phyloP scores from a whole-genome alignment of 23 tunicate species.

The Phallusia fumigata region DNA sequence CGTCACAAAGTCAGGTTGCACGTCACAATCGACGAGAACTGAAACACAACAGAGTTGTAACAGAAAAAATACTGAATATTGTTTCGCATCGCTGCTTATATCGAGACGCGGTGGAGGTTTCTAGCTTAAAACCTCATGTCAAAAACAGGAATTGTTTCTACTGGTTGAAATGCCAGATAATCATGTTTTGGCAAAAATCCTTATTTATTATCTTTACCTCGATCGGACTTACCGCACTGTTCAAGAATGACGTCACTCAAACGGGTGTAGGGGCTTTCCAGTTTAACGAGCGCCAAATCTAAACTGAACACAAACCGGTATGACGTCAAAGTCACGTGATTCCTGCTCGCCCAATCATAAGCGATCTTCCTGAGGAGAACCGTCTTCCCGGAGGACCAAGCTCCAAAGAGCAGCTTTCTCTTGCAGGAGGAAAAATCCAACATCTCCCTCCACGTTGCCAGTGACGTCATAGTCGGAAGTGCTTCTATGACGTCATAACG shows the following conservation, averaged over 20 bases:
- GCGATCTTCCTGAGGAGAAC: slow-evolving; percentile 45
- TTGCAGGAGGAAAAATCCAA: not conserved
- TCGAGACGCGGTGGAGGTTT: too few species aligned
- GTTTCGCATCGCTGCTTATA: too few species aligned
- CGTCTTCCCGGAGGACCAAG: slow-evolving; percentile 55
- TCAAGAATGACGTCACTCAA: slow-evolving; percentile 51
- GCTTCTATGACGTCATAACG: slow-evolving; percentile 5
- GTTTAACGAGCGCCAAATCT: slow-evolving; percentile 34
- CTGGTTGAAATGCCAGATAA: too few species aligned
- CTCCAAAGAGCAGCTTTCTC: slow-evolving; percentile 38
- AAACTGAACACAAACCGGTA: slow-evolving; percentile 46
- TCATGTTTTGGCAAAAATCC: too few species aligned
- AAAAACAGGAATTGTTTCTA: too few species aligned
- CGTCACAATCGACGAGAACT: not conserved
- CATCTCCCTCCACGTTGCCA: slow-evolving; percentile 34
- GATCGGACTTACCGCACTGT: slow-evolving; percentile 40
- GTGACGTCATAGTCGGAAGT: not conserved
- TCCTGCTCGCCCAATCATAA: slow-evolving; percentile 68
- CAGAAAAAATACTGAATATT: not conserved
- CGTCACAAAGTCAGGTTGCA: not conserved
- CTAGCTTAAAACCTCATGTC: too few species aligned
- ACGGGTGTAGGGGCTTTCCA: slow-evolving; percentile 52
- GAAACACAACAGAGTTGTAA: not conserved
- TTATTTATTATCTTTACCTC: too few species aligned
- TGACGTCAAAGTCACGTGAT: not conserved